Evolutionary conservation across 2,113 vertebrate species (phyloP).

Genomic region (Laticauda laticaudata): DNA sequence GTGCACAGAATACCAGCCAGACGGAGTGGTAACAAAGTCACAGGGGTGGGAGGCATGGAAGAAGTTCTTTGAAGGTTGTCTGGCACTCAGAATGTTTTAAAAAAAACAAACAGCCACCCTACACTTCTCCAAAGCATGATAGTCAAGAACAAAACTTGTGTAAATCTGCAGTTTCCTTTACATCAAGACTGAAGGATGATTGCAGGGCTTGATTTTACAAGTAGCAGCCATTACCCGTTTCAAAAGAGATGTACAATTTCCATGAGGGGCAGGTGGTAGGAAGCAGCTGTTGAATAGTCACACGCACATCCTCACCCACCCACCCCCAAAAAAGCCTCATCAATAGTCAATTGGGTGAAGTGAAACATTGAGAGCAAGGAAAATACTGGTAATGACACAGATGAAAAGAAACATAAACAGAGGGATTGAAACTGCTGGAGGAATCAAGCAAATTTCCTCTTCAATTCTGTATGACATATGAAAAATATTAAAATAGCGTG

Average conservation of each 20-base stretch:
- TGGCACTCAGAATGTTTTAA: not conserved
- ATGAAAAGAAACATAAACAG: not conserved
- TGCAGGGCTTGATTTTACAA: conserved; percentile 40
- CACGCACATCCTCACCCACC: not conserved
- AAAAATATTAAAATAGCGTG: not conserved
- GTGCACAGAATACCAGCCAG: not conserved
- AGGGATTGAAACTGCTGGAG: not conserved
- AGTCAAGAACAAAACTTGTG: too few species aligned
- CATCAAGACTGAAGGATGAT: conserved; percentile 22
- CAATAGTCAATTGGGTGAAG: conserved; percentile 27
- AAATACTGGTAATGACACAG: not conserved
- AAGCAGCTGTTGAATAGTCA: conserved; percentile 52
- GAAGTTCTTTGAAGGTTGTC: conserved; percentile 7
- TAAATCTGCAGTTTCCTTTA: conserved; percentile 50
- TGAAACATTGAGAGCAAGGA: not conserved
- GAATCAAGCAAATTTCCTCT: not conserved
- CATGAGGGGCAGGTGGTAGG: conserved; percentile 51
- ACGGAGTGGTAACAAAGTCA: not conserved
- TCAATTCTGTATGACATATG: not conserved
- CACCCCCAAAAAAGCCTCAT: not conserved
- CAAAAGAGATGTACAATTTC: conserved; percentile 44
- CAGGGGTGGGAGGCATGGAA: not conserved
- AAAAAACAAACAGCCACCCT: not conserved
- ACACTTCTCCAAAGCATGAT: not conserved
- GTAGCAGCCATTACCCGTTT: conserved; percentile 54